phyloP scores from a whole-genome alignment of 2,797 vertebrate genomes.

The Cephalopachus bancanus region DNA sequence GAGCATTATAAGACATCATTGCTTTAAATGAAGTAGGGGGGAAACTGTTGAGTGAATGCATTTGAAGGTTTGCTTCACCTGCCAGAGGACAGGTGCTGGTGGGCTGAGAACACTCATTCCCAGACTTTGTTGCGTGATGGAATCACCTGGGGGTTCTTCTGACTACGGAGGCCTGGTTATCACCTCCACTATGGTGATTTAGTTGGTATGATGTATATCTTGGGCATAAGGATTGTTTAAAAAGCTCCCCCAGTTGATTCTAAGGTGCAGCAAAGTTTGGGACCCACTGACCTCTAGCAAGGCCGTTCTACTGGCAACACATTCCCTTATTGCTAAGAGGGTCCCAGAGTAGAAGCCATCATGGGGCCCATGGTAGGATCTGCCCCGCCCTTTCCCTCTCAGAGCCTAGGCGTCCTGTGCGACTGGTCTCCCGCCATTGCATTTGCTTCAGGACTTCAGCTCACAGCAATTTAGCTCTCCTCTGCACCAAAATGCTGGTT shows the following conservation, averaged over 20 bases:
- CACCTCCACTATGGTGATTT: background rate
- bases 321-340: background rate
- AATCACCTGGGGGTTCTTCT: background rate
- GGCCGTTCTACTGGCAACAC: too few relatives aligned
- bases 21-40: too few relatives aligned
- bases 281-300: background rate
- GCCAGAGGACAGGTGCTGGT: background rate
- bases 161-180: background rate
- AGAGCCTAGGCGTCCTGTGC: too few relatives aligned
- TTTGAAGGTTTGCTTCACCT: background rate
- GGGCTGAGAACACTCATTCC: background rate
- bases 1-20: too few relatives aligned
- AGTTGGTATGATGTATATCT: background rate
- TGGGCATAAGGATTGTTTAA: background rate
- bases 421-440: background rate
- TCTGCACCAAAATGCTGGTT: background rate
- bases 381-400: background rate
- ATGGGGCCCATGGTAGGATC: rapidly evolving
- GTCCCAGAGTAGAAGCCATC: rapidly evolving
- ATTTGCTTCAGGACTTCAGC: background rate
- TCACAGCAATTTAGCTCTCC: background rate
- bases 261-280: background rate
- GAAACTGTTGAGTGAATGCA: background rate
- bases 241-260: background rate
- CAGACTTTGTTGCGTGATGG: background rate